These are phyloP conservation scores for Temnothorax unifasciatus DNA, from an alignment of 2,888 invertebrate species.

Conservation along the genomic window DNA sequence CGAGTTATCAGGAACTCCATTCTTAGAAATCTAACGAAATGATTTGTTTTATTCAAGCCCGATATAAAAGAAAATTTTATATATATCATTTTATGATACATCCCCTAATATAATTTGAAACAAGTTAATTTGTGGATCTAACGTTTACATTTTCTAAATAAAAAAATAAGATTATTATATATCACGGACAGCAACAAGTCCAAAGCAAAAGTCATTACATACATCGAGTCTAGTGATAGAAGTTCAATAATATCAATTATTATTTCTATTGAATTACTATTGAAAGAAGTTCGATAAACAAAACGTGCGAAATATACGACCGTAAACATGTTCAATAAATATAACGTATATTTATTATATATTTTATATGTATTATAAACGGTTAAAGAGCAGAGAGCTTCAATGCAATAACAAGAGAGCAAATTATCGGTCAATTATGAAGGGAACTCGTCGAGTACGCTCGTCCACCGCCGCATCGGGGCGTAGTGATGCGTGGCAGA, in stretches of 20 bases:
- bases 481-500: constrained; percentile 76
- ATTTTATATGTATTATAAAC: not conserved
- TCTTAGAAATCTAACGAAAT: not conserved
- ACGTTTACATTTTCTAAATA: not conserved
- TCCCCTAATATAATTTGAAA: not conserved
- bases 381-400: not conserved
- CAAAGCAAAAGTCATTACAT: too few species aligned
- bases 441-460: constrained; percentile 36
- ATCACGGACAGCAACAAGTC: not conserved
- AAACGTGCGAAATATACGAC: not conserved
- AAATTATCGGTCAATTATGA: not conserved
- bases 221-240: not conserved
- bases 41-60: not conserved
- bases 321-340: not conserved
- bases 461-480: constrained; percentile 58
- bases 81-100: constrained; percentile 13
- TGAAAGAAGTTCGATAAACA: not conserved
- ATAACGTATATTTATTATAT: not conserved
- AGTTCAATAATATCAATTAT: not conserved
- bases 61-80: not conserved
- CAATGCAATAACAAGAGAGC: not conserved
- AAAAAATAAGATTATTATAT: not conserved
- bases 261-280: too few species aligned
- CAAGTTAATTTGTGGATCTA: not conserved
- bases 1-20: not conserved